Percentiles rank a stretch among this genome's conserved stretches.
Conservation (phyloP, 1,140 invertebrate species). For the Mya arenaria region DNA sequence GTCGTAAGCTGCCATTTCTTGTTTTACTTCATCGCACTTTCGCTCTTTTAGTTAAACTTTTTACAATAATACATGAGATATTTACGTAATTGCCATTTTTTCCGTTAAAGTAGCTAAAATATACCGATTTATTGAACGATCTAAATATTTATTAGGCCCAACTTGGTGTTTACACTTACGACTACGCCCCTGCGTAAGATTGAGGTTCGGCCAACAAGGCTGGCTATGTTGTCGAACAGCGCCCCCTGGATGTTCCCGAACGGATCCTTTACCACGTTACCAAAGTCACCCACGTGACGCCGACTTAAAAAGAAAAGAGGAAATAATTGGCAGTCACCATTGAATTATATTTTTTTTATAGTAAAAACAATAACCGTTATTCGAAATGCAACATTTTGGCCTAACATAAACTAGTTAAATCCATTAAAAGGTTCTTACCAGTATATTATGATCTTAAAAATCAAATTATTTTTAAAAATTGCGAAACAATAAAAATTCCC, state of each 20-base stretch:
- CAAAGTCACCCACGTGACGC: slow-evolving; percentile 48
- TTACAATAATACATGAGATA: too few relatives aligned
- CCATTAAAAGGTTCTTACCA: not conserved
- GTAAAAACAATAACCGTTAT: not conserved
- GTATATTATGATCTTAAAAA: not conserved
- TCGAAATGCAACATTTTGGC: not conserved
- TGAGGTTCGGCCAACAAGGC: slow-evolving; percentile 21
- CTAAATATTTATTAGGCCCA: too few relatives aligned
- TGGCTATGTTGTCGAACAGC: slow-evolving; percentile 39
- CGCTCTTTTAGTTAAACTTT: too few relatives aligned
- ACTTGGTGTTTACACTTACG: slow-evolving; percentile 28
- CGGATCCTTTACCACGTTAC: slow-evolving; percentile 53
- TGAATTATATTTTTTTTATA: not conserved
- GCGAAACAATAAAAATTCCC: too few relatives aligned
- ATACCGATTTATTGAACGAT: too few relatives aligned
- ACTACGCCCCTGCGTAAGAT: slow-evolving; percentile 37
- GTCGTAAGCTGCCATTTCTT: too few relatives aligned
- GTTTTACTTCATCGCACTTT: too few relatives aligned
- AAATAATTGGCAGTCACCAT: not conserved
- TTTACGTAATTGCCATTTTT: too few relatives aligned
- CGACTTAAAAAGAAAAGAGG: slow-evolving; percentile 23
- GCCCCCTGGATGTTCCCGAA: slow-evolving; percentile 47
- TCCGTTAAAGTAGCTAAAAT: too few relatives aligned
- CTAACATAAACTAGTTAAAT: not conserved
- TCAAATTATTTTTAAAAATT: too few relatives aligned